Evolutionary conservation across 2,797 vertebrate genomes (phyloP).

Genomic region (Hephaestus fuliginosus): DNA sequence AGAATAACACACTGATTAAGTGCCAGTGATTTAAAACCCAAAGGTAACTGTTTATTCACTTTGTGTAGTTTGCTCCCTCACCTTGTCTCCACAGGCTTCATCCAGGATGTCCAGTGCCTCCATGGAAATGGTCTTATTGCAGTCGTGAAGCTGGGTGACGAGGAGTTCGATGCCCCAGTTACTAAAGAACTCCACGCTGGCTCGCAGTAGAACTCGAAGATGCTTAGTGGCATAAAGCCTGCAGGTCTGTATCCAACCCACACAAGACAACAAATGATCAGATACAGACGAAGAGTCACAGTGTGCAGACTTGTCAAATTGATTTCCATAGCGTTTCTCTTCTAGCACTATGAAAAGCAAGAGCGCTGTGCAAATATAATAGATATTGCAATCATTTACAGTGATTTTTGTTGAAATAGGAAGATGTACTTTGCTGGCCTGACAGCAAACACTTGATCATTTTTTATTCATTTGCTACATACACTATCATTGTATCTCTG

Average conservation of each 20-base stretch:
- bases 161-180: conserved; percentile 95
- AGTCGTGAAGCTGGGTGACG: conserved; percentile 93
- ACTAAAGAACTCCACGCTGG: conserved; percentile 96
- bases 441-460: background rate
- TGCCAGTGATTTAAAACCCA: background rate
- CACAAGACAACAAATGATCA: background rate
- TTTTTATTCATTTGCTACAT: background rate
- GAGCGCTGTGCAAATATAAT: too few species aligned
- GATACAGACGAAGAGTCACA: background rate
- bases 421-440: background rate
- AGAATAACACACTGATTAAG: conserved; percentile 22
- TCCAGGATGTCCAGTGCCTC: conserved; percentile 94
- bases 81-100: conserved; percentile 95
- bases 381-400: background rate
- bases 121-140: conserved; percentile 91
- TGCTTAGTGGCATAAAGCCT: conserved; percentile 94
- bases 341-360: too few species aligned
- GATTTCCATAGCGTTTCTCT: too few species aligned
- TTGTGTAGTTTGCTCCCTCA: conserved; percentile 57
- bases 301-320: too few species aligned
- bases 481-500: background rate
- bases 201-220: conserved; percentile 90
- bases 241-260: conserved; percentile 64
- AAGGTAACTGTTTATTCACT: background rate
- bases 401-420: background rate